A percentile compares a stretch with the other conserved stretches of the same genome.
phyloP scores from a whole-genome alignment of 2,113 vertebrate species.

The Atractosteus spatula region DNA sequence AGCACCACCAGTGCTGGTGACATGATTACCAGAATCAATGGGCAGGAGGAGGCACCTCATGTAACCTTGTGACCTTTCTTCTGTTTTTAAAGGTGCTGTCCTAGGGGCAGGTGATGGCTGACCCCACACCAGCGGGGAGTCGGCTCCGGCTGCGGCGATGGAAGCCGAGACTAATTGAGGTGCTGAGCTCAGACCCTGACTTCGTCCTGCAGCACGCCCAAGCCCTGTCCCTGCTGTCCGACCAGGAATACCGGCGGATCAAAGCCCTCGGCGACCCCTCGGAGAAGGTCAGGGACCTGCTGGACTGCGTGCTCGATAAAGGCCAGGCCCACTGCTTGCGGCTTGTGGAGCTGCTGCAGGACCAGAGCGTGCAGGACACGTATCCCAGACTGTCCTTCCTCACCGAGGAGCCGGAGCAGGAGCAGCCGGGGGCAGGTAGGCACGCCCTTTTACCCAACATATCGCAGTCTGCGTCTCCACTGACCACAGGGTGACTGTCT shows the following conservation, averaged over 20 bases:
- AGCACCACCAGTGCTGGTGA: too few species aligned
- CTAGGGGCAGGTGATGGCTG: too few species aligned
- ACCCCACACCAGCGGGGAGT: conserved; percentile 17
- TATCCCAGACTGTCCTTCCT: conserved; percentile 54
- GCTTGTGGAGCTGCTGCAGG: conserved; percentile 49
- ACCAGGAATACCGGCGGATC: conserved; percentile 46
- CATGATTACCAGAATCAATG: too few species aligned
- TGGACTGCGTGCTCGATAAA: conserved; percentile 56
- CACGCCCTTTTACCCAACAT: too few species aligned
- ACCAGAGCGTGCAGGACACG: conserved; percentile 40
- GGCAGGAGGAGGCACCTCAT: too few species aligned
- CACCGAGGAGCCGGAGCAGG: conserved; percentile 24
- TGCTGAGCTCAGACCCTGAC: conserved; percentile 54
- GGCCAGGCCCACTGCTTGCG: conserved; percentile 30
- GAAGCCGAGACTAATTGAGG: conserved; percentile 50
- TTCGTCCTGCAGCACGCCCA: conserved; percentile 60
- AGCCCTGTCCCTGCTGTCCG: conserved; percentile 45
- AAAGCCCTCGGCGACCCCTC: conserved; percentile 38
- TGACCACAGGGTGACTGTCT: too few species aligned
- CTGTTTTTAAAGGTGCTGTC: too few species aligned
- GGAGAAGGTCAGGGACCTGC: conserved; percentile 54
- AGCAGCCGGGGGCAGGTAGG: conserved; percentile 32
- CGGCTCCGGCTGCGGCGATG: conserved; percentile 34
- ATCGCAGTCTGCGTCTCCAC: too few species aligned
- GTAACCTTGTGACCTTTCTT: too few species aligned